phyloP scores from a whole-genome alignment of 2,888 invertebrate species.

The Alcis repandata region DNA sequence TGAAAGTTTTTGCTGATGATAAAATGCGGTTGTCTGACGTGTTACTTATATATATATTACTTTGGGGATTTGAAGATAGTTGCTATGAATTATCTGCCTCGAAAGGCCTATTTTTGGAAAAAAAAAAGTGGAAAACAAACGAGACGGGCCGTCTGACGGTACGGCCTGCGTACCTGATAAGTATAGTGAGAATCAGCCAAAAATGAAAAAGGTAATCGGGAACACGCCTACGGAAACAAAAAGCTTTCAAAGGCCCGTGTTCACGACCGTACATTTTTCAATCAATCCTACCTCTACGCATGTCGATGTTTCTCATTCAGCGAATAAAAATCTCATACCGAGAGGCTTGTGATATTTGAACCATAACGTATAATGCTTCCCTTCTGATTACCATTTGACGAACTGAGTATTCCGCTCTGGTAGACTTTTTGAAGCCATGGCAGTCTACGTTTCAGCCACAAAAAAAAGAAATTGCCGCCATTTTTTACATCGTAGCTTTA shows the following conservation, averaged over 20 bases:
- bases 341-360: conserved; percentile 81
- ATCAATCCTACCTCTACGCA: conserved; percentile 62
- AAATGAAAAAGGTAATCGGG: conserved; percentile 23
- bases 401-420: conserved; percentile 81
- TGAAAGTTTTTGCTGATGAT: conserved; percentile 64
- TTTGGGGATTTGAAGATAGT: conserved; percentile 5
- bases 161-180: not conserved
- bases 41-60: conserved; percentile 30
- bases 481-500: conserved; percentile 62
- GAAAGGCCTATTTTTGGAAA: not conserved
- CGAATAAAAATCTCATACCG: conserved; percentile 69
- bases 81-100: conserved; percentile 1
- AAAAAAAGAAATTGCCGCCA: conserved; percentile 69
- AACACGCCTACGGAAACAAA: conserved; percentile 21
- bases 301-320: conserved; percentile 67
- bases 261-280: conserved; percentile 46
- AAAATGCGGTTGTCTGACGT: conserved; percentile 59
- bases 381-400: conserved; percentile 83
- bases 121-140: too few relatives aligned
- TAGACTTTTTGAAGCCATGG: conserved; percentile 77
- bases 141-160: too few relatives aligned
- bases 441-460: conserved; percentile 64
- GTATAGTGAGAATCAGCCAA: not conserved
- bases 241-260: conserved; percentile 31
- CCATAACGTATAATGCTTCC: conserved; percentile 80